These are phyloP conservation scores for Sebastes vulpes DNA, from an alignment of 2,797 vertebrate species.

Conservation along the genomic window DNA sequence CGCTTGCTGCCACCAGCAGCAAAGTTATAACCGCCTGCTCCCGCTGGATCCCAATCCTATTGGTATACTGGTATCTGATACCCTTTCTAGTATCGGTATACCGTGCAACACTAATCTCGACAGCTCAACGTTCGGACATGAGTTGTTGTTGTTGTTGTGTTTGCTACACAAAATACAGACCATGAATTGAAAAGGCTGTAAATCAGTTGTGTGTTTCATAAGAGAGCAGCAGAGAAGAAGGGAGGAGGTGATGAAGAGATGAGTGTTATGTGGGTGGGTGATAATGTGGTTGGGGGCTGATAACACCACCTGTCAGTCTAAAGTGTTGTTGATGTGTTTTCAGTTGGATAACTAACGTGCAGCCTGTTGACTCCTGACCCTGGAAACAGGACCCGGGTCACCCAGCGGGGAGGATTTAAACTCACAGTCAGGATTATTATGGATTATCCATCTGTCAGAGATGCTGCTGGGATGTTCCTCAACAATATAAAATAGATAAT, in stretches of 20 bases:
- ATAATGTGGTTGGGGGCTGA: conserved; percentile 23
- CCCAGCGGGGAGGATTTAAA: conserved; percentile 35
- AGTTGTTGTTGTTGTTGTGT: not conserved
- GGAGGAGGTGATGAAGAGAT: conserved; percentile 20
- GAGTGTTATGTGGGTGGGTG: conserved; percentile 46
- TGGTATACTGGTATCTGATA: too few relatives aligned
- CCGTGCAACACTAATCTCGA: not conserved
- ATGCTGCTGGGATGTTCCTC: not conserved
- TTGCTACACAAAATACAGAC: not conserved
- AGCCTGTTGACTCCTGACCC: conserved; percentile 34
- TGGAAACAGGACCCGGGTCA: not conserved
- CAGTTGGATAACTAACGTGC: not conserved
- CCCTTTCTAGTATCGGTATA: too few relatives aligned
- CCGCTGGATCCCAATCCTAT: too few relatives aligned
- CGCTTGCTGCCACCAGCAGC: too few relatives aligned
- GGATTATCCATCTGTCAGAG: conserved; percentile 55
- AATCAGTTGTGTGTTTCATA: conserved; percentile 1
- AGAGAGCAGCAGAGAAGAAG: not conserved
- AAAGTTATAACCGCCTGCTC: too few relatives aligned
- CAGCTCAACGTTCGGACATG: not conserved
- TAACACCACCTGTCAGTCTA: conserved; percentile 51
- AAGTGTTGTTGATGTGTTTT: conserved; percentile 11
- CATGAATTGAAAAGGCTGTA: not conserved
- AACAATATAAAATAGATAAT: not conserved
- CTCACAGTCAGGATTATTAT: conserved; percentile 54